A percentile compares a stretch with the other conserved stretches of the same genome.
These are phyloP conservation scores for Semicossyphus pulcher DNA, from an alignment of 2,113 vertebrate species.

Conservation along the genomic window DNA sequence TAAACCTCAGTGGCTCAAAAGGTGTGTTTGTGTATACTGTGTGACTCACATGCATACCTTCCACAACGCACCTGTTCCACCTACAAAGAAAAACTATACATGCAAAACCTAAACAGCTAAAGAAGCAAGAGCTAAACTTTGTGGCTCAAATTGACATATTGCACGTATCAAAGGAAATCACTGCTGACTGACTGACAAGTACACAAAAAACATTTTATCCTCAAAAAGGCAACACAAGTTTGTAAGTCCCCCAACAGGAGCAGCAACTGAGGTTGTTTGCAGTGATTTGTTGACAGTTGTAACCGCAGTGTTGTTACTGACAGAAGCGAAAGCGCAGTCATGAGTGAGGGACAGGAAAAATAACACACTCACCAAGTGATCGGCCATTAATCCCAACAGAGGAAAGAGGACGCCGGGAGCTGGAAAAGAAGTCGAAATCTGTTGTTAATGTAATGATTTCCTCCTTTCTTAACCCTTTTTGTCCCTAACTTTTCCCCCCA, in stretches of 20 bases:
- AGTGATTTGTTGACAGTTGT: not conserved
- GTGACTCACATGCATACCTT: constrained; percentile 47
- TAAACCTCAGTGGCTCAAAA: constrained; percentile 34
- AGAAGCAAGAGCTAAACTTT: too few relatives aligned
- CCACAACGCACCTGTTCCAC: constrained; percentile 12
- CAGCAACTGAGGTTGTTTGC: not conserved
- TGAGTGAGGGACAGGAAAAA: not conserved
- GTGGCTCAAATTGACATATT: not conserved
- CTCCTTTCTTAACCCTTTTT: constrained; percentile 8
- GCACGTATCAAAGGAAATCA: not conserved
- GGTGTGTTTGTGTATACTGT: constrained; percentile 55
- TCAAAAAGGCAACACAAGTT: not conserved
- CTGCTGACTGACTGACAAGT: not conserved
- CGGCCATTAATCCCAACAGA: not conserved
- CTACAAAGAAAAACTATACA: not conserved
- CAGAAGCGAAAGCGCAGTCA: not conserved
- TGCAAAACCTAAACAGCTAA: not conserved
- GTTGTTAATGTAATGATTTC: constrained; percentile 43
- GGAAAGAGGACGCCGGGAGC: not conserved
- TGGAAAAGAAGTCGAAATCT: not conserved
- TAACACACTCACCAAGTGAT: constrained; percentile 56
- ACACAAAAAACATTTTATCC: not conserved
- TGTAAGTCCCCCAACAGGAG: not conserved
- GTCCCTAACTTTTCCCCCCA: constrained; percentile 17
- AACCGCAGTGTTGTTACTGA: not conserved